A percentile compares a stretch with the other conserved stretches of the same genome.
These are phyloP conservation scores for Alligator sinensis DNA, from an alignment of 2,113 vertebrate genomes.

Conservation along the genomic window DNA sequence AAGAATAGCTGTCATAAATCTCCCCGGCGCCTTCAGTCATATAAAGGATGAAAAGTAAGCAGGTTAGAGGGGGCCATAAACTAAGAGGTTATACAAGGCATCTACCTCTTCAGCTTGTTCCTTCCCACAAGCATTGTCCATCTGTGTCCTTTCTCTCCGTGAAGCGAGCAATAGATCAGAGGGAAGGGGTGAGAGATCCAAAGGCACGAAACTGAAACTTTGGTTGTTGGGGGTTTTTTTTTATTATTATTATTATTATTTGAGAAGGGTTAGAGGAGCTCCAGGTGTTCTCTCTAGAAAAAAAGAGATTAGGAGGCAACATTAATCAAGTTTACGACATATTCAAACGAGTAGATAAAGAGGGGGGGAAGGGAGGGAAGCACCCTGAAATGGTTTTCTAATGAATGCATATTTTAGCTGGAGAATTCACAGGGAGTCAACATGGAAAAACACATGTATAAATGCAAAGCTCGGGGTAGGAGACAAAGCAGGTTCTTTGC, in stretches of 20 bases:
- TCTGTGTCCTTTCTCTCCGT: not conserved
- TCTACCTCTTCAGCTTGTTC: not conserved
- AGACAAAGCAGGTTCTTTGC: slow-evolving; percentile 62
- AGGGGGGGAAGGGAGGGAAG: slow-evolving; percentile 20
- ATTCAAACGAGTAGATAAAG: slow-evolving; percentile 74
- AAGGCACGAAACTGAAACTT: slow-evolving; percentile 2
- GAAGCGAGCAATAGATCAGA: not conserved
- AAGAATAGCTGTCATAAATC: slow-evolving; percentile 65
- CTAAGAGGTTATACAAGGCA: not conserved
- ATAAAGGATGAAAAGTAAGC: slow-evolving; percentile 20
- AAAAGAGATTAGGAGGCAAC: slow-evolving; percentile 74
- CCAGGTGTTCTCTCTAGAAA: slow-evolving; percentile 74
- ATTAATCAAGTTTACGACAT: slow-evolving; percentile 76
- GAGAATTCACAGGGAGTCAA: slow-evolving; percentile 39
- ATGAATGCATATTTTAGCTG: slow-evolving; percentile 63
- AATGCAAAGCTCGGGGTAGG: slow-evolving; percentile 66
- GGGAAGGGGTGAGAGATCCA: not conserved
- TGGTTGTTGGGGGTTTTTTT: slow-evolving; percentile 18
- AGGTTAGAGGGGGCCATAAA: not conserved
- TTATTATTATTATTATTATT: slow-evolving; percentile 34
- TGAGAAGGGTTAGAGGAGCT: slow-evolving; percentile 65
- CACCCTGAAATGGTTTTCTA: slow-evolving; percentile 59
- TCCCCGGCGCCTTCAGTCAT: not conserved
- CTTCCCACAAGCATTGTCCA: not conserved
- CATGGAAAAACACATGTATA: slow-evolving; percentile 6